A percentile compares a stretch with the other conserved stretches of the same genome.
Conservation (phyloP, 2,888 invertebrate species). For the Pristionchus maxplancki region DNA sequence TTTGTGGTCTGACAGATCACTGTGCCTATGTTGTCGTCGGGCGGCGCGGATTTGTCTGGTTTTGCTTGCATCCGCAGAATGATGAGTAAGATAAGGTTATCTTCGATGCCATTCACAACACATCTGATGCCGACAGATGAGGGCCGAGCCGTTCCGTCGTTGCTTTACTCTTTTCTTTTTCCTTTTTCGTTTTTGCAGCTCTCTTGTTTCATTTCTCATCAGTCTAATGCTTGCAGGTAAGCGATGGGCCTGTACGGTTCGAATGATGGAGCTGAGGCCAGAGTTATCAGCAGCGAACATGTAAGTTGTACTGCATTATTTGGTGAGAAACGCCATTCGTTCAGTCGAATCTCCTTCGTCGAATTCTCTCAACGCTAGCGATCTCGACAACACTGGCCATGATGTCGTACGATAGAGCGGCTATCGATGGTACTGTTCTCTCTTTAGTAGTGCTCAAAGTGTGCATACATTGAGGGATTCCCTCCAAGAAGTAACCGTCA, state of each 20-base stretch:
- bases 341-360: slow-evolving; percentile 21
- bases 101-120: background rate
- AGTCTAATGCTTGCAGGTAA: too few species aligned
- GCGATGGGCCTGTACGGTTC: background rate
- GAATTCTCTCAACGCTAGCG: background rate
- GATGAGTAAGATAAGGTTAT: slow-evolving; percentile 25
- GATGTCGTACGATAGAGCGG: slow-evolving; percentile 10
- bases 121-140: background rate
- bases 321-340: background rate
- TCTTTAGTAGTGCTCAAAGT: too few species aligned
- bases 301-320: background rate
- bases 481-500: background rate
- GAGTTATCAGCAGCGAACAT: background rate
- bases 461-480: background rate
- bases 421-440: slow-evolving; percentile 34
- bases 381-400: background rate
- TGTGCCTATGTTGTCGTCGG: background rate
- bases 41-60: background rate
- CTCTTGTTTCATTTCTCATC: too few species aligned
- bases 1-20: background rate
- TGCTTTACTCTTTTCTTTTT: background rate
- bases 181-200: too few species aligned
- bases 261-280: background rate
- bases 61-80: slow-evolving; percentile 24
- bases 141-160: background rate